Conservation (phyloP, 1,140 invertebrate genomes). For the Drosophila seguyi region DNA sequence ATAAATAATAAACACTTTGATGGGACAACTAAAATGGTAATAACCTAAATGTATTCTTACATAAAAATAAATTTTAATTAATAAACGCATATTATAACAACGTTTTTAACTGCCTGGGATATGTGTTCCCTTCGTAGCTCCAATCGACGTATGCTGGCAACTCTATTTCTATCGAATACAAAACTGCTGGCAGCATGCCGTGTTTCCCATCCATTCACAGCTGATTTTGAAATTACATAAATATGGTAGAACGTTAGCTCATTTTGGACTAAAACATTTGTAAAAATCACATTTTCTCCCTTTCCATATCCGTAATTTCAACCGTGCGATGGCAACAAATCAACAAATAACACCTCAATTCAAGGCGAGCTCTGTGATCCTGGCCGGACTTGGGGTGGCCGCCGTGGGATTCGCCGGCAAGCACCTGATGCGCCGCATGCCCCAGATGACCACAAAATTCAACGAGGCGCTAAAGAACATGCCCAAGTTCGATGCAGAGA, state of each 20-base stretch:
- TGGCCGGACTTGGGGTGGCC: constrained; percentile 93
- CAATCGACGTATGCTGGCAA: not conserved
- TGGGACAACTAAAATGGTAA: no score
- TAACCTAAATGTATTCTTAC: no score
- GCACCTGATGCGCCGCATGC: constrained; percentile 91
- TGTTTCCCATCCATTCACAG: constrained; percentile 39
- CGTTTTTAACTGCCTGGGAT: not conserved
- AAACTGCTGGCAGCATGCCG: constrained; percentile 16
- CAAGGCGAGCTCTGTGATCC: constrained; percentile 90
- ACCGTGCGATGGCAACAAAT: constrained; percentile 4
- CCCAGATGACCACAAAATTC: constrained; percentile 90
- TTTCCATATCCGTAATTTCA: constrained; percentile 34
- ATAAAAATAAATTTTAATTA: no score
- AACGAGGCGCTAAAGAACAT: constrained; percentile 92
- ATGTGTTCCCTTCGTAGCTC: no score
- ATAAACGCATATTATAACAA: no score
- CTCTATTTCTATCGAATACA: constrained; percentile 16
- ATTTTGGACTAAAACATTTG: constrained; percentile 12
- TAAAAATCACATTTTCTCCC: constrained; percentile 13
- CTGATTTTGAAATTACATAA: constrained; percentile 72
- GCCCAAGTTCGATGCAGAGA: constrained; percentile 92
- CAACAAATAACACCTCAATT: constrained; percentile 2
- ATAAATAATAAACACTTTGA: no score
- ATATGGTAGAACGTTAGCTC: constrained; percentile 65
- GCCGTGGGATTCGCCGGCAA: constrained; percentile 94